Evolutionary conservation across 2,113 vertebrate species (phyloP), one percentile per base, ranked within the genome.

Genomic region (Oryzias celebensis): DNA sequence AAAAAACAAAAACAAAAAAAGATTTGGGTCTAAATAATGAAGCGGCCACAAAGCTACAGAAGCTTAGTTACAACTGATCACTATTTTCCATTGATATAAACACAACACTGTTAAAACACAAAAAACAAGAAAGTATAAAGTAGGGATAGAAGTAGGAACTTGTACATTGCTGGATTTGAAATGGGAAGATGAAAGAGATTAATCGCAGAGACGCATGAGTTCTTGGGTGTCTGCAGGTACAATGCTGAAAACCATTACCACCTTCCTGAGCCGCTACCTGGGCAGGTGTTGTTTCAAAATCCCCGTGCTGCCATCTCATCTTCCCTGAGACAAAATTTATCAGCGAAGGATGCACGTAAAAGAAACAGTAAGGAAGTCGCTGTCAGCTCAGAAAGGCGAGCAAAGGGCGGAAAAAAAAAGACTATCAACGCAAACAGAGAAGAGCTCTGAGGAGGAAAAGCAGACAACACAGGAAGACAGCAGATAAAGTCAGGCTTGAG

Each of bases 181-280:
- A 87, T 76, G 71, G 80, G 77, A 71, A 65, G 80, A 85, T 80
- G 78, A 85, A 84, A 81, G 63, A 48, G 76, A 85, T 82, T 83
- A 81, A 80, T 87, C 79, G 80, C 36, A 44, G 52, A 77, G 70
- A 82, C 71, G 46, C 68, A 73, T 49, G 73, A 68, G 68, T 73
- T 81, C 68, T 66, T 64, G 73, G 48, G 54, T 71, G 77, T 77
- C 83, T 53, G 45, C 80, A 77, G 78, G 77, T 83, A 71, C 58
- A 72, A 76, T 71, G 85, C 68, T 77, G 79, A 82, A 80, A 86
- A 83, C 82, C 85, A 85, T 85, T 77, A 87, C 81, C 80, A 83
- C 73, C 69, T 72, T 69, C 75, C 68, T 57, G 56, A 75, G 66
- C 67, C 57, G 18, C 67, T 65, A 75, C 78, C 78, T 76, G 77